A percentile compares a stretch with the other conserved stretches of the same genome.
phyloP scores from a whole-genome alignment of 1,140 invertebrate genomes.

The Globodera rostochiensis region DNA sequence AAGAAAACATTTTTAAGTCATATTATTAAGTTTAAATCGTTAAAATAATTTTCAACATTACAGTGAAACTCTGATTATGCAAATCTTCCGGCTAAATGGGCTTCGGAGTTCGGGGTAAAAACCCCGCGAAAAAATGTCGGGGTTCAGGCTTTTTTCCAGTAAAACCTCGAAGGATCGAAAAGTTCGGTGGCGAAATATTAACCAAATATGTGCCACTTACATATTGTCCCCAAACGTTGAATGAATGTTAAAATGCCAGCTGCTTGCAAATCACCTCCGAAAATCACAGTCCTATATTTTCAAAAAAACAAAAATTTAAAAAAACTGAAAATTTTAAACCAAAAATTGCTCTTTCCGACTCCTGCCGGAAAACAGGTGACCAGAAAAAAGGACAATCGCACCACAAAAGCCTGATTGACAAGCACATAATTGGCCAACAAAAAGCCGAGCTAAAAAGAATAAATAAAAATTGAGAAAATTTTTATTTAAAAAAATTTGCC shows the following conservation, averaged over 20 bases:
- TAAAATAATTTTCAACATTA: no score
- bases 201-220: background rate
- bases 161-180: no score
- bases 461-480: background rate
- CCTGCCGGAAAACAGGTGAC: slow-evolving; percentile 7
- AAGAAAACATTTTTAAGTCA: no score
- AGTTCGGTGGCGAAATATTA: background rate
- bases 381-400: slow-evolving; percentile 17
- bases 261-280: background rate
- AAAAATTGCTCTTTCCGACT: slow-evolving; percentile 20
- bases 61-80: no score
- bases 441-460: slow-evolving; percentile 12
- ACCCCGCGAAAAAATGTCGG: no score
- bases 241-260: background rate
- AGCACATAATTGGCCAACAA: slow-evolving; percentile 15
- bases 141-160: no score
- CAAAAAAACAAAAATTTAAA: background rate
- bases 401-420: slow-evolving; percentile 5
- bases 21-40: no score
- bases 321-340: background rate
- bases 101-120: no score
- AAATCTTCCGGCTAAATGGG: no score
- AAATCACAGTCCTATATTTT: background rate
- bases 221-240: background rate
- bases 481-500: background rate